Evolutionary conservation across 92 coral and sea anemone genomes (phyloP), one percentile per base, ranked within the genome.

Genomic region (Hydrozoanthus gracilis): DNA sequence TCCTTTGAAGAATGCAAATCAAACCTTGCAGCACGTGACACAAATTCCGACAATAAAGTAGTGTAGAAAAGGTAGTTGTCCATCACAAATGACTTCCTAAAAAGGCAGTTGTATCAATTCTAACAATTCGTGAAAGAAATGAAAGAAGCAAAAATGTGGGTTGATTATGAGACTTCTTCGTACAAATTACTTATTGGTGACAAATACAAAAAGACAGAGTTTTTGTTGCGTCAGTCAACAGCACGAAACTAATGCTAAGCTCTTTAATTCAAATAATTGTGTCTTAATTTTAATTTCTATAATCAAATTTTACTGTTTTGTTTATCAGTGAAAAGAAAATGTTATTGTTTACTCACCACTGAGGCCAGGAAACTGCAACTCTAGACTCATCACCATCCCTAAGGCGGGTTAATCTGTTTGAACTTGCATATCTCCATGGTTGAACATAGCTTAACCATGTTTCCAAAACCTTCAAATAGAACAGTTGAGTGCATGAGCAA

Each of bases 371-470:
- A 2, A 77, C 58, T 68, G 52, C 90, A 44, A 62, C 82, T 67
- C 89, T 78, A 71, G 87, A 16, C 51, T 8, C 66, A 62, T 58
- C 51, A 74, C 44, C 39, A 61, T 75, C 56, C 17, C 71, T 82
- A 6, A 44, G 44, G 39, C 56, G 72, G 7, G 56, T 77, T n/a
- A 62, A 64, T 68, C 92, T 93, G 87, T 45, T 51, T 0, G 48
- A 76, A 13, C n/a, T 39, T 48, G 91, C 88, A 86, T 96, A 96
- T 77, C 99, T 90, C 99, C 99, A 96, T 4, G 99, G 99, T 82
- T 96, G 99, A 17, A 95, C 89, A 79, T 92, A 96, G 80, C 99
- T 96, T 58, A 96, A 71, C 99, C 99, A 96, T 39, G 99, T 94
- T 84, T 96, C 99, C 71, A 93, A 72, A 15, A 96, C 92, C 99